Evolutionary conservation across 2,113 vertebrate species (phyloP).

Genomic region (Cariama cristata): DNA sequence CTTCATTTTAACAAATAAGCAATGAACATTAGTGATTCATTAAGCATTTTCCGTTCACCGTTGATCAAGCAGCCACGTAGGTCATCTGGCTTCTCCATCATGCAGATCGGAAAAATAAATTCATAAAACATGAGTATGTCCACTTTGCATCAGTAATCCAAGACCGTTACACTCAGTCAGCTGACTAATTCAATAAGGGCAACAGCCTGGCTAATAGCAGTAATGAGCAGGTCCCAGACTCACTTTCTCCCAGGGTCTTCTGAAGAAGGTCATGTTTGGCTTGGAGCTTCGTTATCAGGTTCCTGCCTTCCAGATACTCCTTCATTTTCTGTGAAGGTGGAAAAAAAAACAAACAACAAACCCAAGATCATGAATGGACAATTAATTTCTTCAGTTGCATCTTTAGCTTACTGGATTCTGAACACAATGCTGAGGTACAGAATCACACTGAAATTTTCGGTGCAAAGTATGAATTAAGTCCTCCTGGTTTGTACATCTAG

Average conservation of each 20-base stretch:
- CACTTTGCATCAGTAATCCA: neutral
- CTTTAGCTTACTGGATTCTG: neutral
- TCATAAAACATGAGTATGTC: neutral
- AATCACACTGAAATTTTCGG: accelerated
- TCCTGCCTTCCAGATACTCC: conserved; percentile 97
- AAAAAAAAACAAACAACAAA: neutral
- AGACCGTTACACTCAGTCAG: neutral
- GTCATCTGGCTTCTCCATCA: neutral
- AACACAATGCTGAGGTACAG: accelerated
- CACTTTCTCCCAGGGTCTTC: conserved; percentile 97
- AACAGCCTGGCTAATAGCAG: neutral
- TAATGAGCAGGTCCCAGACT: conserved; percentile 64
- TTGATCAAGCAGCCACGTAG: conserved; percentile 29
- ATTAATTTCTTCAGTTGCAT: accelerated
- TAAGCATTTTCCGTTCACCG: neutral
- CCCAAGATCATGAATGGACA: neutral
- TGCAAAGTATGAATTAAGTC: neutral
- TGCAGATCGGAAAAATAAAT: neutral
- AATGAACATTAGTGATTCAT: conserved; percentile 38
- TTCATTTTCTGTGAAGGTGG: conserved; percentile 91
- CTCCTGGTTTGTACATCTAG: accelerated
- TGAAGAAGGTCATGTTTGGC: conserved; percentile 96
- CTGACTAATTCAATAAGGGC: neutral
- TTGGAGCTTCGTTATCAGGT: conserved; percentile 98
- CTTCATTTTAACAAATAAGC: conserved; percentile 7